Evolutionary conservation across 64 coral and sea anemone genomes (phyloP).

Genomic region (Dendronephthya gigantea): DNA sequence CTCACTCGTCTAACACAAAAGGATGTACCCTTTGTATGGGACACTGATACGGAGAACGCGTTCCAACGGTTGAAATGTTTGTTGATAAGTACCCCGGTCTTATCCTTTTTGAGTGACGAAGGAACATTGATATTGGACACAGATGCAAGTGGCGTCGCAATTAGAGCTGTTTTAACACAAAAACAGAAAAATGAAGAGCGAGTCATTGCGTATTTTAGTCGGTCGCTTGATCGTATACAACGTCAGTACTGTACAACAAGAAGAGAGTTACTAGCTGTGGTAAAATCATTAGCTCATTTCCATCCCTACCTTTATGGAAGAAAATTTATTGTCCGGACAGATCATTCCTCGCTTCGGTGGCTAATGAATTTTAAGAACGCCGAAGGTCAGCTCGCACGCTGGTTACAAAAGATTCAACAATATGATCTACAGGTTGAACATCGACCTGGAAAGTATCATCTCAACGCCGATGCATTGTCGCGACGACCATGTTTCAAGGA

Average conservation of each 20-base stretch:
- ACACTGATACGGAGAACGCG: not conserved
- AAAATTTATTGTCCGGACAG: not conserved
- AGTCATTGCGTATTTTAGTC: constrained; percentile 5
- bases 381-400: not conserved
- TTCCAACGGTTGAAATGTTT: not conserved
- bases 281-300: not conserved
- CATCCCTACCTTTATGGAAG: too few relatives aligned
- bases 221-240: not conserved
- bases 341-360: not conserved
- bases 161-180: constrained; percentile 8
- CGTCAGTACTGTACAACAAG: constrained; percentile 19
- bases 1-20: too few relatives aligned
- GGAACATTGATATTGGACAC: not conserved
- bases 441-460: not conserved
- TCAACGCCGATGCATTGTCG: not conserved
- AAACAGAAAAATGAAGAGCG: not conserved
- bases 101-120: not conserved
- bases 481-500: not conserved
- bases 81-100: not conserved
- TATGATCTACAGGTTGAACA: not conserved
- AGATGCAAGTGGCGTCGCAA: not conserved
- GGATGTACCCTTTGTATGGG: too few relatives aligned
- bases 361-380: not conserved
- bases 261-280: constrained; percentile 16
- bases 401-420: not conserved